A percentile compares a stretch with the other conserved stretches of the same genome.
phyloP scores from a whole-genome alignment of 2,113 vertebrate species.

The Bos indicus region DNA sequence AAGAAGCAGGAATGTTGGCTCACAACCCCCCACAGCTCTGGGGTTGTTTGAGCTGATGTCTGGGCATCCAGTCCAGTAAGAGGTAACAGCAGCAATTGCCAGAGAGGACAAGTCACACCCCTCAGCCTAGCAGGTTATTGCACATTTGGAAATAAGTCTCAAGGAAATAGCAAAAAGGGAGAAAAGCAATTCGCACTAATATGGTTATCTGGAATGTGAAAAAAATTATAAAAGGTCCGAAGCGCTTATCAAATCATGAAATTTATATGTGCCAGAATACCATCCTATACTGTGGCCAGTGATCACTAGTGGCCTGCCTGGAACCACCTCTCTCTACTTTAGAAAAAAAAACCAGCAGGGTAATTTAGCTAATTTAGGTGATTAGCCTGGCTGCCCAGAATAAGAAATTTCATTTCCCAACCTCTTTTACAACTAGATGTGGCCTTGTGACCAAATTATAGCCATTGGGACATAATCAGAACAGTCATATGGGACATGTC shows the following conservation, averaged over 20 bases:
- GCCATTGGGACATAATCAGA: neutral
- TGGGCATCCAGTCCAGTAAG: neutral
- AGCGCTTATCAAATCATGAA: neutral
- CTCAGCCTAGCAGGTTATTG: constrained; percentile 5
- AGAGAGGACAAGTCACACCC: neutral
- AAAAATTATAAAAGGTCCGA: neutral
- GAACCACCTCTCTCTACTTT: neutral
- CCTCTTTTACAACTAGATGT: neutral
- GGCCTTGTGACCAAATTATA: neutral
- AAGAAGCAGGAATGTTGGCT: neutral
- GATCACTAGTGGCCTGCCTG: neutral
- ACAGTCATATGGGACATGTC: neutral
- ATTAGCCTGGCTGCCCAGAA: neutral
- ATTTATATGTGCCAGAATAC: neutral
- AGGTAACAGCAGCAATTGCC: neutral
- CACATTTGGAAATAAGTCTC: constrained; percentile 50
- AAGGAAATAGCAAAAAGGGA: constrained; percentile 20
- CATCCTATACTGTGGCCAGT: neutral
- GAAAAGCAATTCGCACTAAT: constrained; percentile 59
- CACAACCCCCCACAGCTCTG: neutral
- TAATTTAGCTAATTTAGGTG: neutral
- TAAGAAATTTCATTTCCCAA: neutral
- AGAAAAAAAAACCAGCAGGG: neutral
- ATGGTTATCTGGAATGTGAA: constrained; percentile 27
- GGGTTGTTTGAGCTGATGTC: neutral